These are phyloP conservation scores for Leucozona laternaria DNA, from an alignment of 2,888 invertebrate species.

Conservation along the genomic window DNA sequence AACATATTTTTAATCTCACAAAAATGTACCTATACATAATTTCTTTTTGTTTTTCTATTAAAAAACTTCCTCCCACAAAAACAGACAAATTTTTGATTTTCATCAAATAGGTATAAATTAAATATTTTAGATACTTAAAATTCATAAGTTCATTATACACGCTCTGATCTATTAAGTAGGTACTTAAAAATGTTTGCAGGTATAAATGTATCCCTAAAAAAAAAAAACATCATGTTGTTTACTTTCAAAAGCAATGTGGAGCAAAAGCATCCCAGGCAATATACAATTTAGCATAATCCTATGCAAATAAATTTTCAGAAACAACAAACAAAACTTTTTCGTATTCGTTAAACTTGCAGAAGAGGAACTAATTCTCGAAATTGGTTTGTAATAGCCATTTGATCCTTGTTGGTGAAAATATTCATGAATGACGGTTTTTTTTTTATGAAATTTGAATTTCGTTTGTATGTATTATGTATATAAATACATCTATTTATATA, in stretches of 20 bases:
- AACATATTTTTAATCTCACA: too few species aligned
- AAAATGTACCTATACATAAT: too few species aligned
- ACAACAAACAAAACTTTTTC: slow-evolving; percentile 14
- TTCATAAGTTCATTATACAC: too few species aligned
- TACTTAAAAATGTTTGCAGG: background rate
- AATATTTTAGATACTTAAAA: too few species aligned
- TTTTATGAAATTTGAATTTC: background rate
- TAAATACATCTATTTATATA: too few species aligned
- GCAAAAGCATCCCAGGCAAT: background rate
- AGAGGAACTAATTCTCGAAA: slow-evolving; percentile 48
- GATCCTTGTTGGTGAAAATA: slow-evolving; percentile 25
- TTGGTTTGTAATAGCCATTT: slow-evolving; percentile 42
- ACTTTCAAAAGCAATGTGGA: background rate
- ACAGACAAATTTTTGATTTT: too few species aligned
- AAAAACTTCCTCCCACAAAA: too few species aligned
- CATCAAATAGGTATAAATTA: too few species aligned
- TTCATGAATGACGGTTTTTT: background rate
- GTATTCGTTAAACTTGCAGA: slow-evolving; percentile 38
- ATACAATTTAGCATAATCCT: slow-evolving; percentile 30
- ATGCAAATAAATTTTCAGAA: slow-evolving; percentile 52
- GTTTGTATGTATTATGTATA: too few species aligned
- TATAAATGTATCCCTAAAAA: background rate
- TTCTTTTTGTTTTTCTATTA: too few species aligned
- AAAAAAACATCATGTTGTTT: background rate
- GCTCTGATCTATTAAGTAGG: too few species aligned